Conservation (phyloP, 2,797 vertebrate species). For the Gadopsis bispinosus region DNA sequence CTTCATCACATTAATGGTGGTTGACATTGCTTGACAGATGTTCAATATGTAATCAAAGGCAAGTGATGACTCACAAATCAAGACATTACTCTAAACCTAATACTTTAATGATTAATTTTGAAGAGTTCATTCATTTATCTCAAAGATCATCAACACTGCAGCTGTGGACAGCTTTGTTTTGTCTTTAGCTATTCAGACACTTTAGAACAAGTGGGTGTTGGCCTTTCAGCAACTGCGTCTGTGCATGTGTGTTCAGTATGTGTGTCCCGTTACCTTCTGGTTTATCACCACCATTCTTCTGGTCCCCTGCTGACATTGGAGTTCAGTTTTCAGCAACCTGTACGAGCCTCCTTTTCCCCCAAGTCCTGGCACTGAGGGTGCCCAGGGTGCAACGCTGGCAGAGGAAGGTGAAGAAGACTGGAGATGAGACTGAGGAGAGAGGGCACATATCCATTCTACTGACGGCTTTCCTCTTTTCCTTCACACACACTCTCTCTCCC, state of each 20-base stretch:
- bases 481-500: constrained; percentile 68
- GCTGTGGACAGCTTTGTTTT: constrained; percentile 18
- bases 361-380: constrained; percentile 56
- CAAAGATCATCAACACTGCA: not conserved
- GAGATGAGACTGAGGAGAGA: constrained; percentile 60
- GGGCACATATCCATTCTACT: constrained; percentile 77
- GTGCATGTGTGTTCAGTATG: constrained; percentile 28
- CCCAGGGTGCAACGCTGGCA: constrained; percentile 39
- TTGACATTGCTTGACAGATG: not conserved
- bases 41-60: constrained; percentile 9
- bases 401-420: constrained; percentile 45
- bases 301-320: constrained; percentile 84
- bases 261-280: constrained; percentile 77
- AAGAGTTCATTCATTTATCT: constrained; percentile 47
- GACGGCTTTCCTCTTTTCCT: constrained; percentile 67
- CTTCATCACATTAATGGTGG: not conserved
- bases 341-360: constrained; percentile 66
- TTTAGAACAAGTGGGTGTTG: constrained; percentile 58
- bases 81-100: not conserved
- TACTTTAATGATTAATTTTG: not conserved
- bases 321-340: constrained; percentile 70
- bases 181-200: constrained; percentile 15
- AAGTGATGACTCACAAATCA: not conserved
- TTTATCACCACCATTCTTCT: constrained; percentile 77
- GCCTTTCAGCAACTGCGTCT: constrained; percentile 32